Percentiles rank a stretch among this genome's conserved stretches.
These are phyloP conservation scores for Hirudo medicinalis DNA, from an alignment of 1,140 invertebrate genomes.

Conservation along the genomic window DNA sequence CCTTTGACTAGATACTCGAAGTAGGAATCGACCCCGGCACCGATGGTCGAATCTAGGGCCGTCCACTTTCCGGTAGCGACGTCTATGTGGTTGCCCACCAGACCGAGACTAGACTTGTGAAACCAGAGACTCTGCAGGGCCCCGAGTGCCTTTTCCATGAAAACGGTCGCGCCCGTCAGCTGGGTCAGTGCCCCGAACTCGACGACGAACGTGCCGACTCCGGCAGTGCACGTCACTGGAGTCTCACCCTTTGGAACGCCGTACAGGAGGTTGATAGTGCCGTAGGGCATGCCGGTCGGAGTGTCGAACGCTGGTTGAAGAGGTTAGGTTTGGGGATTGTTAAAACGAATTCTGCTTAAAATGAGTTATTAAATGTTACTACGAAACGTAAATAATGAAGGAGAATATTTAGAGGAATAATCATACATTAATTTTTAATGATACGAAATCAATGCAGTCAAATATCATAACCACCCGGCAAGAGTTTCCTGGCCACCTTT, in stretches of 20 bases:
- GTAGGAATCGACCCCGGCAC: conserved; percentile 90
- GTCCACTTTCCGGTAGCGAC: conserved; percentile 89
- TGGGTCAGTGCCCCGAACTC: conserved; percentile 91
- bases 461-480: conserved; percentile 48
- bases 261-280: conserved; percentile 62
- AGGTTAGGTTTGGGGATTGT: not conserved
- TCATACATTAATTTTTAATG: not conserved
- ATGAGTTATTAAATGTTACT: not conserved
- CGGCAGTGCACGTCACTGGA: conserved; percentile 88
- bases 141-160: conserved; percentile 80
- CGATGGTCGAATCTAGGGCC: conserved; percentile 79
- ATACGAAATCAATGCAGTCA: conserved; percentile 10
- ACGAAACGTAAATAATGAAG: no score
- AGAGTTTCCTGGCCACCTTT: conserved; percentile 73
- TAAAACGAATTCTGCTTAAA: not conserved
- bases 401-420: no score
- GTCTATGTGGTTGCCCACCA: conserved; percentile 94
- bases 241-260: conserved; percentile 90
- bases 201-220: conserved; percentile 89
- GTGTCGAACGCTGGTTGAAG: conserved; percentile 46
- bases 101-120: conserved; percentile 67
- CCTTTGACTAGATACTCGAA: conserved; percentile 98
- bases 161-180: conserved; percentile 76
- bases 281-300: conserved; percentile 86
- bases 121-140: conserved; percentile 78